These are phyloP conservation scores for Antennarius striatus DNA, from an alignment of 2,113 vertebrate species.

Conservation along the genomic window DNA sequence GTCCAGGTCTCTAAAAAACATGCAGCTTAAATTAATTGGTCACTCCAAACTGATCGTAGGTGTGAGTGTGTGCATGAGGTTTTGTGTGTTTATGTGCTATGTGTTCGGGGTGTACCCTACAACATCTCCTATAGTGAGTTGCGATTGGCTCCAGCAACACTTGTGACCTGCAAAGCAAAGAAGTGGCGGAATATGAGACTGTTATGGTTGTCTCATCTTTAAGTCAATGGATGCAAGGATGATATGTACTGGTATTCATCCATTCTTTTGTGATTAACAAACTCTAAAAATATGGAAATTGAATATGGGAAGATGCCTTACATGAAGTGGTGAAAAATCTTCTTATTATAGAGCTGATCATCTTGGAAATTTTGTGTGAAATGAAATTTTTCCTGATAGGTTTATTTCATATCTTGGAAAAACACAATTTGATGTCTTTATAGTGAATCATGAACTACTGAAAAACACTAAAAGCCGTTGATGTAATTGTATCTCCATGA, in stretches of 20 bases:
- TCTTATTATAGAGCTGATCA: constrained; percentile 36
- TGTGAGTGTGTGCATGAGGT: no score
- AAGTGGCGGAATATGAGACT: no score
- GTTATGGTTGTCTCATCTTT: no score
- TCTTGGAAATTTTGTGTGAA: constrained; percentile 10
- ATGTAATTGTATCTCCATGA: constrained; percentile 50
- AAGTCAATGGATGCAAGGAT: no score
- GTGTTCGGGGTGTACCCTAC: no score
- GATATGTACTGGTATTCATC: background rate
- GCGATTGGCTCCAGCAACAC: no score
- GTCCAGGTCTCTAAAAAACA: no score
- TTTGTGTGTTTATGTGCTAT: no score
- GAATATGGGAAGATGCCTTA: constrained; percentile 8
- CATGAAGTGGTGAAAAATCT: background rate
- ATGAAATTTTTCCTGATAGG: constrained; percentile 33
- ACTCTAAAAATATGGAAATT: background rate
- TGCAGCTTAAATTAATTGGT: no score
- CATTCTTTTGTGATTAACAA: constrained; percentile 1
- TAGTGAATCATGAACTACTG: constrained; percentile 35
- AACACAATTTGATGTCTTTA: constrained; percentile 42
- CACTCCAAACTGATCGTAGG: no score
- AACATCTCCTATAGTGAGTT: no score
- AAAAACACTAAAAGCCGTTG: constrained; percentile 24
- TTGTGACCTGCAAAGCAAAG: no score
- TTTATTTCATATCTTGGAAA: constrained; percentile 39